Conservation (phyloP, 1,140 invertebrate species). For the Drosophila pallidifrons region DNA sequence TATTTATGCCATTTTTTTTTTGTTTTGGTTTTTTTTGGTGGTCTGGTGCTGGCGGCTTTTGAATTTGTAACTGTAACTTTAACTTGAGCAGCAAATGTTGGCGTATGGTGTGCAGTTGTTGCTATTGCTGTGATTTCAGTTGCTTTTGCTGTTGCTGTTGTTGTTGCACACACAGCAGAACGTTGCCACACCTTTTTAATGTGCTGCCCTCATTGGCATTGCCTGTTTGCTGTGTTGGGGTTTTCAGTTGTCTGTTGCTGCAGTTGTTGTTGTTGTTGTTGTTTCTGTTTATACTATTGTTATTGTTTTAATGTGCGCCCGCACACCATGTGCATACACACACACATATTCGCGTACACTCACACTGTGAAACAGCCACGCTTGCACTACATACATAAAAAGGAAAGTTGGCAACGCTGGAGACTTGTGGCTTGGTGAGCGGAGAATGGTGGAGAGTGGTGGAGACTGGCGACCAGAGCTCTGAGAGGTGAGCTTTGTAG, state of each 20-base stretch:
- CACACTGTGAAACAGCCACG: neutral
- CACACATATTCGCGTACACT: constrained; percentile 14
- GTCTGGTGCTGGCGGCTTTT: constrained; percentile 40
- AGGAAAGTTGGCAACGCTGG: constrained; percentile 48
- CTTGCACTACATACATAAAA: constrained; percentile 31
- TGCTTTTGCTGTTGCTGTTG: constrained; percentile 9
- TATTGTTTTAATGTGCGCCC: constrained; percentile 71
- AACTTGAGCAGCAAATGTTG: constrained; percentile 51
- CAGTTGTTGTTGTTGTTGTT: constrained; percentile 35
- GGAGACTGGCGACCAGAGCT: constrained; percentile 20
- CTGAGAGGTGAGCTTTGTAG: constrained; percentile 59
- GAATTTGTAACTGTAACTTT: constrained; percentile 60
- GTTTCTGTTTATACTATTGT: constrained; percentile 48
- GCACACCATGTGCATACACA: constrained; percentile 59
- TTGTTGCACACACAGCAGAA: constrained; percentile 36
- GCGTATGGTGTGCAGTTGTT: constrained; percentile 31
- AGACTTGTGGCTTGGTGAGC: neutral
- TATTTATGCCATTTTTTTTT: constrained; percentile 51
- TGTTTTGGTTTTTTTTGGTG: constrained; percentile 11
- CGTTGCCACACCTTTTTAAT: constrained; percentile 67
- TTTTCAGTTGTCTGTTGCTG: constrained; percentile 25
- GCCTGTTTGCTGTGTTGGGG: constrained; percentile 24
- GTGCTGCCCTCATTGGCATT: constrained; percentile 51
- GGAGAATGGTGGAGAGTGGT: neutral
- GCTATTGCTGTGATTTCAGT: constrained; percentile 3